Evolutionary conservation across 2,113 vertebrate genomes (phyloP), one percentile per base, ranked within the genome.

Genomic region (Nanorana parkeri): DNA sequence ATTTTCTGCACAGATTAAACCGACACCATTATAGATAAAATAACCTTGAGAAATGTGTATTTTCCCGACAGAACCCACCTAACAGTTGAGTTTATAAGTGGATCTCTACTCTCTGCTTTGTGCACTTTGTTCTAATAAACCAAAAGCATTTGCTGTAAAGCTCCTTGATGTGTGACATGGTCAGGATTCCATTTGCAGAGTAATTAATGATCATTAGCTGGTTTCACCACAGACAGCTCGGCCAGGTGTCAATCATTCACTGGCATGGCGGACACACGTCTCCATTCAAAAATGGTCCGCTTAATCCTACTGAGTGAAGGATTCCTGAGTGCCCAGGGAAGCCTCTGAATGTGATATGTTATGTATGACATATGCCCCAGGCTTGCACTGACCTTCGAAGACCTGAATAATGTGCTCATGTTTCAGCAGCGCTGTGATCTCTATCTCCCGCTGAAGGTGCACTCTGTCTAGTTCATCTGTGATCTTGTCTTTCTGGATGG

Each of bases 401-500:
- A 94, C 89, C 81, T 89, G 90, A 67, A 94, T 90, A 83, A 95
- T 93, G 84, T 95, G 91, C 28, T 91, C 36, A 78, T 94, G 94
- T 78, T 79, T 86, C 23, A 95, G 92, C 1, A 88, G 91, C 4
- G 93, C 91, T 13, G 89, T 94, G 87, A 95, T 94, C 84, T 94
- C 94, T 3, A 95, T 92, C 89, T 95, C 94, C 84, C 93, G 90
- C 87, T 93, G 92, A 74, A 95, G 94, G 84, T 94, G 94, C 71
- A 92, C 89, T 81, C 86, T 88, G 80, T 94, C 94, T 86, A 92
- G 85, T 60, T 93, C 87, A 3, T 94, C 91, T 0, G 86, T 92
- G 84, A 95, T 91, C 68, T 76, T 87, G 65, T 94, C 92, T 81
- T 94, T 95, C 19, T 92, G 91, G 69, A 95, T 94, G 0, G 92